Conservation (phyloP, 1,140 invertebrate species). For the Atopsyche davidsoni region DNA sequence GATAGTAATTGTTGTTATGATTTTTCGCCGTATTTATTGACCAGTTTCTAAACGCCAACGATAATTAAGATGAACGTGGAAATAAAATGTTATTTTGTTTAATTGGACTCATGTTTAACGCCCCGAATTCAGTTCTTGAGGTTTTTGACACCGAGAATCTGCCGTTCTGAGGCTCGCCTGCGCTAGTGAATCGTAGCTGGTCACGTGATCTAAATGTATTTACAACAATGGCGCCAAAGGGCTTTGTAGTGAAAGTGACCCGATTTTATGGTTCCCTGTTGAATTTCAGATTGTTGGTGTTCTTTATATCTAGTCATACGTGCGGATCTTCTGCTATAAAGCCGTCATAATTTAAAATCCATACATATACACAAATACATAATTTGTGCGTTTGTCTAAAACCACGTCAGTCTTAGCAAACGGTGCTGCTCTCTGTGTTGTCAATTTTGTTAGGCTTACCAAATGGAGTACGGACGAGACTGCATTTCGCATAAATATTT, state of each 20-base stretch:
- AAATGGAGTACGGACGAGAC: slow-evolving; percentile 47
- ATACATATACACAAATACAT: not conserved
- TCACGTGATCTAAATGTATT: slow-evolving; percentile 48
- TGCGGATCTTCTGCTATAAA: not conserved
- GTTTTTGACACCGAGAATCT: not conserved
- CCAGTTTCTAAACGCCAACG: slow-evolving; percentile 7
- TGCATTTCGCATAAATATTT: slow-evolving; percentile 38
- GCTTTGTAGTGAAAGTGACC: slow-evolving; percentile 31
- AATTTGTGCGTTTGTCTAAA: slow-evolving; percentile 17
- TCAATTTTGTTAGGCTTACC: slow-evolving; percentile 59
- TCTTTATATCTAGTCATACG: not conserved
- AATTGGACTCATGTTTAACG: not conserved
- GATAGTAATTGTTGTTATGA: slow-evolving; percentile 20
- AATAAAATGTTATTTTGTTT: slow-evolving; percentile 12
- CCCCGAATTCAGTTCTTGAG: not conserved
- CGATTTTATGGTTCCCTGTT: slow-evolving; percentile 4
- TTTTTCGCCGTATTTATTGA: slow-evolving; percentile 6
- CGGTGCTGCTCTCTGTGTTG: slow-evolving; percentile 58
- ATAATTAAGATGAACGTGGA: slow-evolving; percentile 6
- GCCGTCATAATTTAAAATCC: not conserved
- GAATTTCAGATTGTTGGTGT: slow-evolving; percentile 1
- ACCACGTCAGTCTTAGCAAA: slow-evolving; percentile 22
- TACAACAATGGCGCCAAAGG: slow-evolving; percentile 51
- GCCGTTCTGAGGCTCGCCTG: slow-evolving; percentile 48
- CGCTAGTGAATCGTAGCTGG: slow-evolving; percentile 49